Evolutionary conservation across 2,888 invertebrate species (phyloP).

Genomic region (Pantelozetes paolii): DNA sequence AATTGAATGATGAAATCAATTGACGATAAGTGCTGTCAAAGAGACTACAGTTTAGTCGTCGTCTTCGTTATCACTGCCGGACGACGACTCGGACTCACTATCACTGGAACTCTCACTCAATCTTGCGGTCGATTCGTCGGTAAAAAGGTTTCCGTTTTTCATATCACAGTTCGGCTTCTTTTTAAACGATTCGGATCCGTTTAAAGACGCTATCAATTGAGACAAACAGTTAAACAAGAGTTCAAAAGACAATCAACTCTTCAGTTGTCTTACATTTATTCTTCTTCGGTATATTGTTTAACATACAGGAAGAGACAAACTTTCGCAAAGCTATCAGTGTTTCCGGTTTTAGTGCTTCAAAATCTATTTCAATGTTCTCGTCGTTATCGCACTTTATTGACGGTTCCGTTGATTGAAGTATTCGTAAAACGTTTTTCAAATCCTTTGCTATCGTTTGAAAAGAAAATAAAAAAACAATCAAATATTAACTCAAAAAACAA

Average conservation of each 20-base stretch:
- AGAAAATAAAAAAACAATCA: background rate
- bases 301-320: constrained; percentile 41
- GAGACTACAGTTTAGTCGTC: background rate
- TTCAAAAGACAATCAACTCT: background rate
- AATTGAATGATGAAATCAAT: background rate
- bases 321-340: constrained; percentile 39
- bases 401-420: constrained; percentile 38
- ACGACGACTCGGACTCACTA: constrained; percentile 17
- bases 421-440: constrained; percentile 40
- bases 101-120: constrained; percentile 10
- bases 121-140: background rate
- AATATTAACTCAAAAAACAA: background rate
- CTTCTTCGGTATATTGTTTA: constrained; percentile 26
- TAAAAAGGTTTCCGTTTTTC: background rate
- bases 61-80: constrained; percentile 2
- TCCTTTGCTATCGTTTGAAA: constrained; percentile 37
- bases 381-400: constrained; percentile 41
- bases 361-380: constrained; percentile 40
- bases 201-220: background rate
- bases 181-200: constrained; percentile 24
- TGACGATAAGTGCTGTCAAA: background rate
- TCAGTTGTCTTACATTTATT: background rate
- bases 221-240: background rate
- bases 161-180: constrained; percentile 23
- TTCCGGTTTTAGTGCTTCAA: constrained; percentile 34